phyloP scores from a whole-genome alignment of 2,113 vertebrate genomes.

The Chaenocephalus aceratus region DNA sequence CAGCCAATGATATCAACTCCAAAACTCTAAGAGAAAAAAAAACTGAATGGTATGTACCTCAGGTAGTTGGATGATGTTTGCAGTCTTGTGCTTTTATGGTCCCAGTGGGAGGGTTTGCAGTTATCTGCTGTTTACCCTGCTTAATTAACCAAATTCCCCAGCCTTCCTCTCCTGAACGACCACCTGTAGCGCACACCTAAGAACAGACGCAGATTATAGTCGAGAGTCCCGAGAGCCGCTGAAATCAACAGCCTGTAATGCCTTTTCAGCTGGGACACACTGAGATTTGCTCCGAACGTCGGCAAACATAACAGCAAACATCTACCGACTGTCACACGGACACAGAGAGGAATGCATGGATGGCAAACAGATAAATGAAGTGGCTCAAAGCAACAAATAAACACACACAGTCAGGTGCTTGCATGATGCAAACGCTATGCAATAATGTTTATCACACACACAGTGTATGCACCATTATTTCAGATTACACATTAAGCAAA shows the following conservation, averaged over 20 bases:
- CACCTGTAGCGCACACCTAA: conserved; percentile 82
- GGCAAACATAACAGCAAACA: conserved; percentile 74
- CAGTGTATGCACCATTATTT: conserved; percentile 8
- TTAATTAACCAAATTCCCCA: conserved; percentile 85
- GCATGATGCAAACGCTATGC: conserved; percentile 40
- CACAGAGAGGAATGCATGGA: conserved; percentile 29
- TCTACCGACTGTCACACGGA: conserved; percentile 55
- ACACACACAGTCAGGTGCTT: conserved; percentile 12
- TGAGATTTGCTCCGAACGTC: conserved; percentile 75
- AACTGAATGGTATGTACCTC: conserved; percentile 3
- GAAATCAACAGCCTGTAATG: conserved; percentile 78
- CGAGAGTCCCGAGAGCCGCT: conserved; percentile 61
- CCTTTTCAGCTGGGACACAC: conserved; percentile 72
- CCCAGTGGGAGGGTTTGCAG: conserved; percentile 72
- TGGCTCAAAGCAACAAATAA: not conserved
- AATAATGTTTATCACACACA: conserved; percentile 4
- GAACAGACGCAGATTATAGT: conserved; percentile 76
- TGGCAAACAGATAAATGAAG: not conserved
- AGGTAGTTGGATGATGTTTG: conserved; percentile 44
- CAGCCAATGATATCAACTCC: conserved; percentile 22
- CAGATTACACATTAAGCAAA: not conserved
- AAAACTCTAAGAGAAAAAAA: conserved; percentile 1
- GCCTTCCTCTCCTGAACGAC: conserved; percentile 58
- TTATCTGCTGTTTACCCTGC: conserved; percentile 80
- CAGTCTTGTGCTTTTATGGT: conserved; percentile 48